A percentile compares a stretch with the other conserved stretches of the same genome.
These are phyloP conservation scores for Pelvicachromis taeniatus DNA, from an alignment of 2,113 vertebrate genomes.

Conservation along the genomic window DNA sequence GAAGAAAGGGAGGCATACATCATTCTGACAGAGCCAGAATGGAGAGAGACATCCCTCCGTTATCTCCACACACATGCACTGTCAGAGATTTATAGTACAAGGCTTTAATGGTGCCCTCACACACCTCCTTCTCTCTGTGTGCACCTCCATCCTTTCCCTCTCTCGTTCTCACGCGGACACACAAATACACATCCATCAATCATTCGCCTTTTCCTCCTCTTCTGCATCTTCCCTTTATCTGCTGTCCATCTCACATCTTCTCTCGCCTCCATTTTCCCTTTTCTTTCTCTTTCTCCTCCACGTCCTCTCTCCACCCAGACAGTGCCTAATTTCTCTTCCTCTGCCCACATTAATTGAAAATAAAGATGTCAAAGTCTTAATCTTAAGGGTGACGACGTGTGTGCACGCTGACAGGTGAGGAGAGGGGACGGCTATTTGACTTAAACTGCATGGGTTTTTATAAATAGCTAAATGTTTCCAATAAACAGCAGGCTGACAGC, in stretches of 20 bases:
- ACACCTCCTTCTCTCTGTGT: conserved; percentile 26
- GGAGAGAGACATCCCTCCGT: conserved; percentile 66
- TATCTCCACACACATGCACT: conserved; percentile 63
- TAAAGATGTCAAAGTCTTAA: conserved; percentile 39
- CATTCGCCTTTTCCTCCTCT: conserved; percentile 22
- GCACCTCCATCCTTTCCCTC: background rate
- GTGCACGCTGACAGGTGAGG: background rate
- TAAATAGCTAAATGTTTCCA: conserved; percentile 30
- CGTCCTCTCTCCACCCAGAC: background rate
- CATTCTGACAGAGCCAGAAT: conserved; percentile 67
- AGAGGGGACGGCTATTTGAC: background rate
- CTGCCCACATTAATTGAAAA: conserved; percentile 23
- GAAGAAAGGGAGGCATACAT: conserved; percentile 66
- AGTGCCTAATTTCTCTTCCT: background rate
- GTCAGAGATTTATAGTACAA: conserved; percentile 70
- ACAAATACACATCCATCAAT: conserved; percentile 44
- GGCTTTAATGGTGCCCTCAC: conserved; percentile 62
- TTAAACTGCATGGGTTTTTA: background rate
- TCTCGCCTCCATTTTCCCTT: background rate
- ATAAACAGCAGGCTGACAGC: conserved; percentile 40
- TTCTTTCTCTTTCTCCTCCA: background rate
- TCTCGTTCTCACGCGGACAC: background rate
- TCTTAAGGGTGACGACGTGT: background rate
- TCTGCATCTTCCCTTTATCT: conserved; percentile 21
- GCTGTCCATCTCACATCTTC: conserved; percentile 19